Evolutionary conservation across 2,888 invertebrate genomes (phyloP), one percentile per base, ranked within the genome.

Genomic region (Emmelina monodactyla): DNA sequence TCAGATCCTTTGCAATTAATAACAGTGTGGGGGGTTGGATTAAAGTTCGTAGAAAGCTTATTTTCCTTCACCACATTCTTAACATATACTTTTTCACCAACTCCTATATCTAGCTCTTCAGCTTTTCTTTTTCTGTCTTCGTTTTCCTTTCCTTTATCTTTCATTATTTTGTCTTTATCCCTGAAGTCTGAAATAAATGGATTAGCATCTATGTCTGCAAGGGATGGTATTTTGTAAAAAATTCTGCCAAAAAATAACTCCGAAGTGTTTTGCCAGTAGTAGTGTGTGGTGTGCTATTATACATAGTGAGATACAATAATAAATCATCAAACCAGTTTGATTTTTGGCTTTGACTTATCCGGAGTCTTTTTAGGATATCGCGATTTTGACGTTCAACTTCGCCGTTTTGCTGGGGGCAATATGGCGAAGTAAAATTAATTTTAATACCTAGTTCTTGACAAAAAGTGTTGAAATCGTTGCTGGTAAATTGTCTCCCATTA

Each of bases 331-430:
- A 16, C 31, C 30, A 37, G 16, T 40, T 22, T 2, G 19, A 15
- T n/a, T 38, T 37, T 34, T 37, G 9, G 16, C 3, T 14, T 37
- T 43, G 37, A n/a, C 37, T 37, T 6, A 38, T 39, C 14, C 29
- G 22, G n/a, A 42, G 13, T 5, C 44, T 12, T 35, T 44, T 42
- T 22, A 42, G 14, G 3, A 42, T 42, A 14, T 38, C 37, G 1
- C 42, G 35, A 15, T 46, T 42, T 22, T 46, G 44, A 4, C 42
- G 32, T 14, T 45, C 43, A 3, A 46, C 45, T 25, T 44, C 43
- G 1, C 47, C 45, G 16, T 43, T 45, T 31, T 43, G 40, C 33
- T 43, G 43, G 2, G 43, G 41, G 35, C 41, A 43, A 25, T 41
- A 43, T 0, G 43, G 43, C 7, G 41, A 37, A 3, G 31, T 35